Base-by-base conservation (phyloP, 1,140 invertebrate genomes). In the Aporrectodea caliginosa region DNA sequence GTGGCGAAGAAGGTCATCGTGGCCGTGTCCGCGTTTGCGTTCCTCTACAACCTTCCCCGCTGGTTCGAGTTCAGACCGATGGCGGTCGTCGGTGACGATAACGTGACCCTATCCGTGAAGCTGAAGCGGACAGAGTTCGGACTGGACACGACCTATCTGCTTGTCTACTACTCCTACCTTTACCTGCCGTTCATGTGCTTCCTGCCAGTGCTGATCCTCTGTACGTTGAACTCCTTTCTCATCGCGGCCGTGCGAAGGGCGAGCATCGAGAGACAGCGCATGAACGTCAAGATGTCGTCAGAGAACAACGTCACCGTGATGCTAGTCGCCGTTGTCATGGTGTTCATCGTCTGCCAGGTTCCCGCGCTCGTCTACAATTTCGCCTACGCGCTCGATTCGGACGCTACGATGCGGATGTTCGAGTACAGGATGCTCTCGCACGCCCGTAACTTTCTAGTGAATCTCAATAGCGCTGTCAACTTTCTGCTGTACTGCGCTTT, bases 401-500 rank as follows among this genome's bases (percentile, higher is more conserved):
- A 80, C 2, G 79, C 75, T 0, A 81, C 85, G 0, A 73, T 80
- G 2, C 73, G 35, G 14, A 75, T 34, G 12, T 80, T 81, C 22
- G 82, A 82, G 70, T 87, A 84, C 84, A 80, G 81, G 35, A 77
- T 87, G 16, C 77, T 88, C 12, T 87, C 86, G 16, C 82, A 82
- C 6, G 69, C 86, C 58, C 80, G 93, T 82, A 98, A 98, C 87
- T 91, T 98, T n/a, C 90, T 98, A 33, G 95, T 98, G 16, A 97
- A 94, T 33, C 93, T 98, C 83, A 98, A 98, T 89, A 97, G 95
- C 83, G 96, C 96, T 82, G 94, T 98, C 58, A 98, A 98, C 87
- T 98, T 98, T 86, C 92, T 98, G 75, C 96, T 98, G 80, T 98
- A 98, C 88, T 96, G 97, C 79, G 95, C 97, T 58, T 97, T 98